Conservation (phyloP, 2,113 vertebrate species). For the Enhydra lutris region DNA sequence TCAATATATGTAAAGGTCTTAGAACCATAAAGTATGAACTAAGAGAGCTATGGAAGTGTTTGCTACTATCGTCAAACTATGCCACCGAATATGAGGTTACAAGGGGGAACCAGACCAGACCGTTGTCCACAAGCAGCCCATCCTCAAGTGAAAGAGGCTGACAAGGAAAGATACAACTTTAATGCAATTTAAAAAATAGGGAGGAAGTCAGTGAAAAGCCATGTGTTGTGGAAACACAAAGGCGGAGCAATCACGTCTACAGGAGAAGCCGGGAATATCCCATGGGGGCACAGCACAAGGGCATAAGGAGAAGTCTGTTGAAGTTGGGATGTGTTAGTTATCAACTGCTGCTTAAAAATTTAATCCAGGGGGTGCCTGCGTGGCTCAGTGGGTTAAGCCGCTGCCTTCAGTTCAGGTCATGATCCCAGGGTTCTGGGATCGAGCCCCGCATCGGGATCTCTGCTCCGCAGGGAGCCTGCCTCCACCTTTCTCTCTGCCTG, state of each 20-base stretch:
- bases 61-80: neutral
- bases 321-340: neutral
- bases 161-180: neutral
- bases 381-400: no score
- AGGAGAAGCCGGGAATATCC: no score
- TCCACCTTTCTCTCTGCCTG: no score
- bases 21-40: neutral
- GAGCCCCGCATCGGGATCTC: no score
- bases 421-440: no score
- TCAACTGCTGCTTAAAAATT: neutral
- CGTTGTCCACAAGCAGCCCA: neutral
- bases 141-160: neutral
- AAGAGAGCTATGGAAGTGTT: neutral
- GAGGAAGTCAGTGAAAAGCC: neutral
- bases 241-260: neutral
- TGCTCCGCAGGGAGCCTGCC: no score
- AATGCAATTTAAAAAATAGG: neutral
- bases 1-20: neutral
- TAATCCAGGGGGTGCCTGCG: neutral
- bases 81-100: neutral
- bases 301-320: neutral
- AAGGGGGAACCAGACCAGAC: neutral
- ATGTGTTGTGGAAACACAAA: no score
- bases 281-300: neutral
- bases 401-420: no score